These are phyloP conservation scores for Eclectus roratus DNA, from an alignment of 2,113 vertebrate genomes.

Conservation along the genomic window DNA sequence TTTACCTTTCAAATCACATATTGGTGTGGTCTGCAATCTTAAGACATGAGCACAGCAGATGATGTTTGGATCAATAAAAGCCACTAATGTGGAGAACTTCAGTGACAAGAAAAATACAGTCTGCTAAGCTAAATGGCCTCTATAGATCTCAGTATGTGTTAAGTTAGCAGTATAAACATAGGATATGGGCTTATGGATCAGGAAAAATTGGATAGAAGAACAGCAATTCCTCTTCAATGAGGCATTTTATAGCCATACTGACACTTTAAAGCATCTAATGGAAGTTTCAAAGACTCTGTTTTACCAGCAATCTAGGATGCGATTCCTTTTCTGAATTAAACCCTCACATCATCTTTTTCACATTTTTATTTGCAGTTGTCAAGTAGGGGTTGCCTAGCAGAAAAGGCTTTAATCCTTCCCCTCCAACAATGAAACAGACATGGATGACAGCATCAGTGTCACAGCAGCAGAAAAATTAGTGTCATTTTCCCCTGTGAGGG, in stretches of 20 bases:
- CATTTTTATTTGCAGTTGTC: background rate
- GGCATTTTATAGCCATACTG: slow-evolving; percentile 25
- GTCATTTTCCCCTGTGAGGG: background rate
- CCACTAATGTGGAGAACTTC: slow-evolving; percentile 44
- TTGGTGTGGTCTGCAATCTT: background rate
- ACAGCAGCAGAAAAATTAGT: background rate
- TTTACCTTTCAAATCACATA: slow-evolving; percentile 1
- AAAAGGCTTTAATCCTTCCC: background rate
- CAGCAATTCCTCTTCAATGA: slow-evolving; percentile 40
- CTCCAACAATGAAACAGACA: background rate
- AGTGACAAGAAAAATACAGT: slow-evolving; percentile 57
- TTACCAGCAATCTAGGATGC: background rate
- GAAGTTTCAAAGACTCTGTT: slow-evolving; percentile 17
- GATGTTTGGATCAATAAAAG: slow-evolving; percentile 52
- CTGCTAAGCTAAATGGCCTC: slow-evolving; percentile 44
- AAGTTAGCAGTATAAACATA: slow-evolving; percentile 44
- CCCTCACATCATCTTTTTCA: background rate
- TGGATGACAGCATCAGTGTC: background rate
- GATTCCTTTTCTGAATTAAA: slow-evolving; percentile 13
- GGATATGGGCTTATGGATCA: background rate
- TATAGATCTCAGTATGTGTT: slow-evolving; percentile 27
- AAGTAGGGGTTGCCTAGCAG: background rate
- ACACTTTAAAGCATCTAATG: slow-evolving; percentile 24
- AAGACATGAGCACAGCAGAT: slow-evolving; percentile 17
- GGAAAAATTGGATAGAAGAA: slow-evolving; percentile 21